Base-by-base conservation (phyloP, 2,888 invertebrate genomes). In the Cosmorhoe ocellata region DNA sequence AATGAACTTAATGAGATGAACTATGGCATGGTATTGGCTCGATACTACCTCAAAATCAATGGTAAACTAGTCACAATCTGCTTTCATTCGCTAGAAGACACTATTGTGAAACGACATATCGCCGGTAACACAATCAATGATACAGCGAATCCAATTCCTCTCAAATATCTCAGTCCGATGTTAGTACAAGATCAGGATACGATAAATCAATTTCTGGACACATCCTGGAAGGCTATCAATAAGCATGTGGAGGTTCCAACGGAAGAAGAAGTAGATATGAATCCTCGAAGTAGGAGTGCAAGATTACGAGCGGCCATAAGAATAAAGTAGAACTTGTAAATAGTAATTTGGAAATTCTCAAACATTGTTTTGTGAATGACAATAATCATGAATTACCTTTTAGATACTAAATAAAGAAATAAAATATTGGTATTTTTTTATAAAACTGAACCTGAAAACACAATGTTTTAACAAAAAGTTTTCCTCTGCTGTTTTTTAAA, bases 1-100 rank as follows among this genome's bases (percentile, higher is more conserved):
- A 96, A 99, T 79, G 99, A 99, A 87, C 84, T 99, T 0, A 99
- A 99, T 78, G 98, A 99, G 90, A 92, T 99, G 1, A 96, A 98
- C 86, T 96, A 95, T 77, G 98, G 94, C 0, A 92, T 99, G 81
- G 76, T 96, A 14, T 69, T 97, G 45, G 95, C 97, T 0, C 92
- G 94, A 56, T 92, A 91, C 71, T 95, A 93, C 70, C 90, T 99
- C 13, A 96, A 95, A 84, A 81, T 93, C 0, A 93, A 94, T 28
- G 98, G 98, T 0, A 91, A 93, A 52, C 77, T 98, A 52, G 94
- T 96, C 0, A 94, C 96, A 0, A 92, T 99, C 31, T 94, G 97
- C 9, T 99, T 98, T 79, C 98, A 98, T 83, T 98, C 98, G 0
- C 86, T 98, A 14, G 98, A 99, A 90, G 99, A 99, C 77, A 95